Evolutionary conservation across 2,797 vertebrate genomes (phyloP), one percentile per base, ranked within the genome.

Genomic region (Argentina silus): DNA sequence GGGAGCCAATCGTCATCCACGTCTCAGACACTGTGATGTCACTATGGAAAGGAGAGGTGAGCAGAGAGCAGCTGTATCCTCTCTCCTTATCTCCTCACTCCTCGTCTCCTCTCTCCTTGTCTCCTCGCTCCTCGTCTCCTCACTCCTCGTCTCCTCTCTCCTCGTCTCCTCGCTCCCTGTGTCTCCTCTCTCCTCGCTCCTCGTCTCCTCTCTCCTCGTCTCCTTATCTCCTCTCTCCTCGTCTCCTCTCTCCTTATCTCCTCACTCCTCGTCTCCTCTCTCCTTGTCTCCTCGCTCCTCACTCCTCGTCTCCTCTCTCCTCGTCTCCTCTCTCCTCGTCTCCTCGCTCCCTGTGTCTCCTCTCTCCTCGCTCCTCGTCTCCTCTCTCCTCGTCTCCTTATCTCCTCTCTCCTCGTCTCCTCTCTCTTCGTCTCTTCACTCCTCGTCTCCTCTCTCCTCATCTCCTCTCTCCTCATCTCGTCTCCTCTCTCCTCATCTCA

Each of bases 11-110:
- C 0, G 88, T 95, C 75, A 91, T 99, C 82, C 95, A 91, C 1
- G 90, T 99, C 57, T 95, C 96, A 0, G 96, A 98, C 78, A 95
- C 91, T 3, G 19, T 96, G 75, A 89, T 99, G 91, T 95, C 93
- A 9, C 93, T 97, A 76, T 94, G 94, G 86, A 91, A 84, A 6
- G 92, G 86, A 55, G 84, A 95, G 95, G 96, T 96, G 89, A 82
- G 57, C 27, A 36, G 27, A 36, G 27, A 36, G 27, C 27, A 36
- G 1, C 27, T n/a, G n/a, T n/a, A n/a, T 36, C 27, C 50, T n/a
- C 11, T 53, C n/a, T 36, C 23, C 7, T 27, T 12, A 36, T 1
- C 27, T 36, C 27, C 50, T 36, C 27, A 2, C 12, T 6, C 50
- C 12, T 14, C 50, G n/a, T 53, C 12, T 36, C 27, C 27, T 36